Evolutionary conservation across 2,888 invertebrate species (phyloP).

Genomic region (Pantelozetes paolii): DNA sequence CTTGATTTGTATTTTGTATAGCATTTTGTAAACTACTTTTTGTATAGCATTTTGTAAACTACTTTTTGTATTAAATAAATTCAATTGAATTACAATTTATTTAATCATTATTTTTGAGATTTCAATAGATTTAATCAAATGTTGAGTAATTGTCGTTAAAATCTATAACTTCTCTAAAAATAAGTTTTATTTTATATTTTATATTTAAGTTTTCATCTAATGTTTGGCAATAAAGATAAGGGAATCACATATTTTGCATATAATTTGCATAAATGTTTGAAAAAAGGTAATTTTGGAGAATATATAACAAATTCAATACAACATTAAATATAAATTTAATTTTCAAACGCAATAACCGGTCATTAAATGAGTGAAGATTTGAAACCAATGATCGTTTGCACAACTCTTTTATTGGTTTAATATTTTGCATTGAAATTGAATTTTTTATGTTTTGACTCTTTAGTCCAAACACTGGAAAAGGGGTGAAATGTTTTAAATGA

Average conservation of each 20-base stretch:
- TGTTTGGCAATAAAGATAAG: constrained; percentile 8
- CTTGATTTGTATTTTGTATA: too few species aligned
- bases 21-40: too few species aligned
- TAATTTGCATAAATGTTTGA: not conserved
- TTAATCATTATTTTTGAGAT: too few species aligned
- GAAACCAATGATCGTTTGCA: not conserved
- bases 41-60: too few species aligned
- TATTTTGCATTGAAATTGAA: not conserved
- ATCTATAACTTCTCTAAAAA: not conserved
- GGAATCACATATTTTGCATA: not conserved
- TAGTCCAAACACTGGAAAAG: not conserved
- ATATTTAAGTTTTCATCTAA: not conserved
- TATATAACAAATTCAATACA: not conserved
- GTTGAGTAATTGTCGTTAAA: not conserved
- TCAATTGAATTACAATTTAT: not conserved
- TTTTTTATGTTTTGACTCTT: too few species aligned
- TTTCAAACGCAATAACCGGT: not conserved
- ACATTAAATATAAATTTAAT: not conserved
- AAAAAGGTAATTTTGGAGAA: not conserved
- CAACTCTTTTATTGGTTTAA: not conserved
- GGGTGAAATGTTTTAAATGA: not conserved
- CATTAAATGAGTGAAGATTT: not conserved
- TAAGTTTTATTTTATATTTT: not conserved
- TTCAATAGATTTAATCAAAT: not conserved
- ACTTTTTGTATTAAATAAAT: too few species aligned